Base-by-base conservation (phyloP, 2,113 vertebrate genomes). In the Esox niger region DNA sequence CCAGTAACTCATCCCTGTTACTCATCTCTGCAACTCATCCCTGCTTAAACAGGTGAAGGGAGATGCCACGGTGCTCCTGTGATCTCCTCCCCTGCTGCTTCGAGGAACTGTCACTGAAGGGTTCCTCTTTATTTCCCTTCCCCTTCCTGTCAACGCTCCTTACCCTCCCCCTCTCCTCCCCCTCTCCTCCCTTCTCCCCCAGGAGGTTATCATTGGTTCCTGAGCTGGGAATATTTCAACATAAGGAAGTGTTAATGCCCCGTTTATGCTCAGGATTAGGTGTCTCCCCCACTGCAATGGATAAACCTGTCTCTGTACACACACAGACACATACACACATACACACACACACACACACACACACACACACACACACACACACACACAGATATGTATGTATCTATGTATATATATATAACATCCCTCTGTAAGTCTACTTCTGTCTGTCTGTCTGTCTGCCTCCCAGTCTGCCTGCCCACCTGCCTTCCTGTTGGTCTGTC, bases 261-360 rank as follows among this genome's bases (percentile, higher is more conserved):
- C 35, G 59, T 61, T 61, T 61, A 61, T 61, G 59, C 31, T 15
- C 30, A 61, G 31, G 59, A 61, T 61, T 61, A 61, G 59, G 30
- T 33, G 20, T 61, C 59, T 61, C 59, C 23, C 31, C 59, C 31
- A 21, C 59, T 2, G 59, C 4, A 31, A 35, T 30, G 31, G 59
- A 35, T 61, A 33, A 61, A 61, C 21, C 20, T 54, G 49, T 15
- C 20, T 54, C 21, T 23, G 49, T 54, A 38, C 5, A 10, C 35
- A 38, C 11, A 38, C 32, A 60, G 26, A 60, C 27, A 33, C 32
- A 33, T 10, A 33, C 32, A 33, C 32, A 33, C 2, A 33, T 8
- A 33, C 32, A 33, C 32, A 33, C 32, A 35, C 33, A 35, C 33
- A 35, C 33, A 35, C 33, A 35, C 33, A 35, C 33, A 35, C 33